Evolutionary conservation across 2,888 invertebrate genomes (phyloP), one percentile per base, ranked within the genome.

Genomic region (Formica aserva): DNA sequence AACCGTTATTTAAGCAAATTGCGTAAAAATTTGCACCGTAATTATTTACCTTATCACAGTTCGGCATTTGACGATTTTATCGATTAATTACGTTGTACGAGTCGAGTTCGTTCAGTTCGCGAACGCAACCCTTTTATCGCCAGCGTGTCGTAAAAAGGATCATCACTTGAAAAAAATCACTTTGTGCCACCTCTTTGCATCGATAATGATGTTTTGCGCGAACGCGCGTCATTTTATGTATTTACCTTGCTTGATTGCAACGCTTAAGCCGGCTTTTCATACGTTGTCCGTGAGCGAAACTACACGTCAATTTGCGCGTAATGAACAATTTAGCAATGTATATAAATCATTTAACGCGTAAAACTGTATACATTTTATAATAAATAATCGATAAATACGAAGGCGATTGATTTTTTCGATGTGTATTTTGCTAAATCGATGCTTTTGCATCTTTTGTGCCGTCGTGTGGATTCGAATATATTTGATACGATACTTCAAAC

Each of bases 171-270:
- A 77, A 67, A 76, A 52, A 67, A 13, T 66, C 26, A 9, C 26
- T 52, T 66, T n/a, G n/a, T 9, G 18, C n/a, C 26, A 2, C 35
- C 18, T 76, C 35, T 76, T 67, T 38, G 29, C 26, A 38, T 55
- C 69, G 55, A n/a, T 29, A 55, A 55, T 55, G 35, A 75, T 45
- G 52, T 76, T 67, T 76, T 35, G 48, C 35, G 22, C 45, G 8
- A 22, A 32, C n/a, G n/a, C 41, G 2, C 13, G 38, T 55, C 15
- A 77, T 67, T 67, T 41, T 38, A 32, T 18, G n/a, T 67, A 55
- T 77, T 77, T 67, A 67, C n/a, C 3, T 45, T 26, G 38, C 38
- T 48, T 75, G 63, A 67, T 66, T 38, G 69, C 67, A 18, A 38
- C 5, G 35, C 6, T 15, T 9, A 18, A 38, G 8, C 3, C 38